Base-by-base conservation (phyloP, 1,140 invertebrate species). In the Geopemphigus sp. region DNA sequence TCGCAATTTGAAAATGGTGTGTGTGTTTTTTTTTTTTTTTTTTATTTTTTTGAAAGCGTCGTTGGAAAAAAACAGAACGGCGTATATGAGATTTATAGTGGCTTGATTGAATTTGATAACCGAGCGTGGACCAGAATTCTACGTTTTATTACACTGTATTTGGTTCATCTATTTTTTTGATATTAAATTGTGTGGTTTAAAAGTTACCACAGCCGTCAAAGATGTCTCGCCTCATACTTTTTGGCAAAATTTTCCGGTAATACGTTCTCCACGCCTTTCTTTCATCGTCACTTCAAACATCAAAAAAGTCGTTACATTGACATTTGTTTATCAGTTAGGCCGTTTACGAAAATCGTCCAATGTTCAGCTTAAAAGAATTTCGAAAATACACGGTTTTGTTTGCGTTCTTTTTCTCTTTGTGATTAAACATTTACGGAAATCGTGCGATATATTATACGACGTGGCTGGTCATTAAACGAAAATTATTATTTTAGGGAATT, bases 111-210 rank as follows among this genome's bases (percentile, higher is more conserved):
- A 45, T 50, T 68, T 47, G 45, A 50, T 14, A 22, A 68, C 39
- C 24, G n/a, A 68, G 24, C 45, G 64, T 47, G 47, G 19, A 47
- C 39, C 22, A 22, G 39, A 47, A 66, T 66, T 66, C n/a, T 5
- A 22, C n/a, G 39, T n/a, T 68, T 68, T 50, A 68, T 68, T 68
- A 68, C 66, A 22, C 45, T 68, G 26, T 61, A 68, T 68, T 68
- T 26, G 47, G 45, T 68, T 68, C 66, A 68, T 68, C 45, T 32
- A 45, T 68, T 22, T 68, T 24, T n/a, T 47, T 47, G 39, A 50
- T 68, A 68, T 68, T 68, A 68, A 68, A 68, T 68, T 68, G 66
- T 22, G n/a, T 17, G 22, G 15, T 50, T 68, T 50, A 68, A 26
- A 68, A 22, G n/a, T 22, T 24, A 50, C 22, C 15, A 22, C 24